Evolutionary conservation across 2,113 vertebrate genomes (phyloP).

Genomic region (Pelodiscus sinensis): DNA sequence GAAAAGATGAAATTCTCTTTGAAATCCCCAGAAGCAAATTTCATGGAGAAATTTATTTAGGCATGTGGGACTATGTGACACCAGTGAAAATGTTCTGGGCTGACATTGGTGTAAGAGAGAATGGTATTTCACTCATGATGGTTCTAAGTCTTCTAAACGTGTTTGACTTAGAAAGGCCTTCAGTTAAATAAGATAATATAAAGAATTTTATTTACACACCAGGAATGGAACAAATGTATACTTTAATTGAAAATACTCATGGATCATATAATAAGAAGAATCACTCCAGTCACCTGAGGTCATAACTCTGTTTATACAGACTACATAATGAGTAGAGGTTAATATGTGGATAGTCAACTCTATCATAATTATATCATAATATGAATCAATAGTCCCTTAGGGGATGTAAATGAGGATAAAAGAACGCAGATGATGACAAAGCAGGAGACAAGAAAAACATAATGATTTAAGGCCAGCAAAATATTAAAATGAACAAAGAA

Average conservation of each 20-base stretch:
- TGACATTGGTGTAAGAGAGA: background rate
- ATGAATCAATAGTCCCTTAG: slow-evolving; percentile 62
- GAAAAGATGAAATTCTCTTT: background rate
- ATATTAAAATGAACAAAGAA: background rate
- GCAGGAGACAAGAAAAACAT: slow-evolving; percentile 11
- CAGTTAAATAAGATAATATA: background rate
- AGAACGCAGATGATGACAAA: slow-evolving; percentile 29
- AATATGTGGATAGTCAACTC: slow-evolving; percentile 54
- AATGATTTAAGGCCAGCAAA: background rate
- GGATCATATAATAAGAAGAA: background rate
- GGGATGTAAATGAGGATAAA: slow-evolving; percentile 34
- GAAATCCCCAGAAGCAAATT: background rate
- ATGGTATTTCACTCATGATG: background rate
- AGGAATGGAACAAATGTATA: background rate
- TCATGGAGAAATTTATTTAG: background rate
- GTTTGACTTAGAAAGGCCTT: background rate
- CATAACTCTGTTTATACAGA: slow-evolving; percentile 39
- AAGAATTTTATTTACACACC: background rate
- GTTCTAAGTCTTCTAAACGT: background rate
- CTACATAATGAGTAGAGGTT: slow-evolving; percentile 50
- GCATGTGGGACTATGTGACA: background rate
- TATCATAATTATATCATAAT: slow-evolving; percentile 63
- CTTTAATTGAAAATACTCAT: background rate
- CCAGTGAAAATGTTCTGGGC: background rate
- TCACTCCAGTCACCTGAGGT: background rate